These are phyloP conservation scores for Gobiocypris rarus DNA, from an alignment of 2,113 vertebrate species.

Conservation along the genomic window DNA sequence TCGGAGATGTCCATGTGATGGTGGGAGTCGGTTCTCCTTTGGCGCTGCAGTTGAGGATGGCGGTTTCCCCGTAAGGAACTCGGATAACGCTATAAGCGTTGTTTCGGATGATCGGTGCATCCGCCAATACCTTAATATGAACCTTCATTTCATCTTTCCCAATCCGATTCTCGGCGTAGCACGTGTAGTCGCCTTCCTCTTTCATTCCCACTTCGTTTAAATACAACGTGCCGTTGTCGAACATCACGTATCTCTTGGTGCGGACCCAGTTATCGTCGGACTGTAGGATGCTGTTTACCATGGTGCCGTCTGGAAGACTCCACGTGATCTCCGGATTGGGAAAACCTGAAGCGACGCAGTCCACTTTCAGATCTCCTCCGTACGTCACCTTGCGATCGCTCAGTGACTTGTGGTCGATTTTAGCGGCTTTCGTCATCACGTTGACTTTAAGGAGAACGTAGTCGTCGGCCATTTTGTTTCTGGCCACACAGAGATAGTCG, in stretches of 20 bases:
- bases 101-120: conserved; percentile 75
- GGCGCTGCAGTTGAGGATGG: conserved; percentile 76
- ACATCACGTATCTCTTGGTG: conserved; percentile 81
- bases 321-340: conserved; percentile 90
- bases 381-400: conserved; percentile 80
- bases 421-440: conserved; percentile 86
- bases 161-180: conserved; percentile 88
- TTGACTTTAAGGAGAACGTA: conserved; percentile 83
- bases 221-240: conserved; percentile 90
- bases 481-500: conserved; percentile 90
- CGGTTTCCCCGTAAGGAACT: conserved; percentile 79
- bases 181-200: conserved; percentile 91
- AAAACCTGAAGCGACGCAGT: conserved; percentile 90
- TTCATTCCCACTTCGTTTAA: conserved; percentile 83
- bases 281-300: conserved; percentile 83
- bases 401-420: conserved; percentile 82
- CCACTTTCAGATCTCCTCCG: conserved; percentile 86
- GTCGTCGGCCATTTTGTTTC: conserved; percentile 89
- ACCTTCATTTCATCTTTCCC: conserved; percentile 92
- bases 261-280: conserved; percentile 77
- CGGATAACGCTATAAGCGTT: conserved; percentile 69
- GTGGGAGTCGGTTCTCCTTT: conserved; percentile 82
- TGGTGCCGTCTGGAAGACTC: conserved; percentile 90
- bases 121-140: conserved; percentile 81
- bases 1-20: conserved; percentile 86